Evolutionary conservation across 2,797 vertebrate genomes (phyloP), one percentile per base, ranked within the genome.

Genomic region (Neosilurus hyrtlii): DNA sequence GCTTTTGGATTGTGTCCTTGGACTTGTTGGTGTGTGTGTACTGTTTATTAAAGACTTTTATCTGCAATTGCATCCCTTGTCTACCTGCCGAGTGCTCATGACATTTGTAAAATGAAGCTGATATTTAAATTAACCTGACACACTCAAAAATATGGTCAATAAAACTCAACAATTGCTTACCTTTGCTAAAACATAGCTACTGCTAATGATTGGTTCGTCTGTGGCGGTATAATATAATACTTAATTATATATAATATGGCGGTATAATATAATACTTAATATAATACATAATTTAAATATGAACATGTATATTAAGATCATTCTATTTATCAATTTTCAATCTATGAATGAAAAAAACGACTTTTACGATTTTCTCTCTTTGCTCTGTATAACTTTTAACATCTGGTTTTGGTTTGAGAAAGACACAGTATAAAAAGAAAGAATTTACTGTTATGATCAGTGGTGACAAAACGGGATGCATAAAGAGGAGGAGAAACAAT

Each of bases 381-480:
- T 57, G 16, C 18, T 22, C 54, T 7, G n/a, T 18, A 4, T 30
- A 10, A 30, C 7, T 2, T 18, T 30, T 16, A 9, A 74, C 52
- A 30, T 30, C 18, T 15, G 30, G 18, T 30, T 61, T 61, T 24
- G 49, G 22, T 77, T 35, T 77, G 74, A 49, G 14, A 77, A 20
- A 63, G 15, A 78, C n/a, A 24, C n/a, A 0, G 24, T 49, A n/a
- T 59, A 63, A 49, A 24, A 26, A 77, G 11, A 63, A 62, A 78
- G 24, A 57, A 15, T 37, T 77, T 35, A 24, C 49, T 49, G 62
- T 63, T 51, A 63, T 24, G 37, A 78, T 51, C 37, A 24, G n/a
- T 30, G 20, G 35, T n/a, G 37, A 78, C 59, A 63, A 78, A 78
- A 78, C n/a, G 18, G 22, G 59, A 63, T 24, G 35, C 59, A 59